Percentiles rank a stretch among this genome's conserved stretches.
Evolutionary conservation across 1,140 invertebrate genomes (phyloP).

Genomic region (Planococcus citri): DNA sequence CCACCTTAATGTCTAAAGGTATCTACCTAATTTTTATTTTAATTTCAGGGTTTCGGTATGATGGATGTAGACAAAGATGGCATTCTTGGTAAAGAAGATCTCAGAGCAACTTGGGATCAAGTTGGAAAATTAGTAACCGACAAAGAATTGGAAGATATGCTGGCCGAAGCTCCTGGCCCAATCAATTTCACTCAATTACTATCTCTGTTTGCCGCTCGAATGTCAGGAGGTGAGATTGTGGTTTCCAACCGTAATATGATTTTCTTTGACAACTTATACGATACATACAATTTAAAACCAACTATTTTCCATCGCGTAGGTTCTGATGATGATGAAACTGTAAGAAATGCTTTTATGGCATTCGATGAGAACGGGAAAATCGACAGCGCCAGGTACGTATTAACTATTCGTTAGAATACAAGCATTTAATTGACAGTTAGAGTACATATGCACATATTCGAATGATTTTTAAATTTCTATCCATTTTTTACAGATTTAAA

Average conservation of each 20-base stretch:
- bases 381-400: slow-evolving; percentile 58
- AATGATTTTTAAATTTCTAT: too few species aligned
- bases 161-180: slow-evolving; percentile 76
- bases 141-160: slow-evolving; percentile 83
- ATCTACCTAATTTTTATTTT: too few species aligned
- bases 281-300: neutral
- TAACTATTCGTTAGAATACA: too few species aligned
- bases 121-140: slow-evolving; percentile 80
- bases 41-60: slow-evolving; percentile 82
- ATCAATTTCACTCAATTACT: slow-evolving; percentile 93
- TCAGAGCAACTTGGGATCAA: slow-evolving; percentile 88
- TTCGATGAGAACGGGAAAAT: slow-evolving; percentile 86
- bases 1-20: too few species aligned
- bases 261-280: neutral
- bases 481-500: slow-evolving; percentile 54
- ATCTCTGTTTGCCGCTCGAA: slow-evolving; percentile 79
- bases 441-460: too few species aligned
- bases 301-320: neutral
- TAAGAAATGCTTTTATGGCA: slow-evolving; percentile 88
- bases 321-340: slow-evolving; percentile 84
- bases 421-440: too few species aligned
- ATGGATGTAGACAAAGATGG: slow-evolving; percentile 99
- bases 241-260: neutral
- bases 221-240: slow-evolving; percentile 46
- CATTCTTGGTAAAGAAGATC: slow-evolving; percentile 89